These are phyloP conservation scores for Salminus brasiliensis DNA, from an alignment of 2,113 vertebrate species.

Conservation along the genomic window DNA sequence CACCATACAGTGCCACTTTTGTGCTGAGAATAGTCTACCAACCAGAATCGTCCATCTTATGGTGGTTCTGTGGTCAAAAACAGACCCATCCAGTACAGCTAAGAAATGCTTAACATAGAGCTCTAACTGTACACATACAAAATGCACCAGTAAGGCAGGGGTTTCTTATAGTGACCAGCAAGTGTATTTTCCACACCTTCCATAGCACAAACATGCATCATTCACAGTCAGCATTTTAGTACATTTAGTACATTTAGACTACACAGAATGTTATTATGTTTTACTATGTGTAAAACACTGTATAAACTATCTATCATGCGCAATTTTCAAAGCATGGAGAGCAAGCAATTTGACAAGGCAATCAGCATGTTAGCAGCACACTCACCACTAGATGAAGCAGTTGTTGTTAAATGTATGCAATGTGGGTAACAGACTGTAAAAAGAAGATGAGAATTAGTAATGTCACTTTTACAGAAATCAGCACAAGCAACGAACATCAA, in stretches of 20 bases:
- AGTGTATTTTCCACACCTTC: neutral
- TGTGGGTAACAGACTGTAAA: constrained; percentile 77
- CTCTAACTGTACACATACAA: neutral
- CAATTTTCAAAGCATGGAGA: neutral
- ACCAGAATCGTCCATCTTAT: neutral
- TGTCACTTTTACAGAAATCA: constrained; percentile 12
- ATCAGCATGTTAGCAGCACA: constrained; percentile 71
- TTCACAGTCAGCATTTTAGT: neutral
- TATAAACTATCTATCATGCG: constrained; percentile 1
- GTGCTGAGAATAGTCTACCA: neutral
- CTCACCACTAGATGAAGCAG: constrained; percentile 78
- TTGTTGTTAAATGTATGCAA: constrained; percentile 72
- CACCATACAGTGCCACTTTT: neutral
- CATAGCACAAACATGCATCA: neutral
- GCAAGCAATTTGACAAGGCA: constrained; percentile 34
- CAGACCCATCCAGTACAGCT: neutral
- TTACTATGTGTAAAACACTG: neutral
- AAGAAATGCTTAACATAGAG: neutral
- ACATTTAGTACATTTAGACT: neutral
- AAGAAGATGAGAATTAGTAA: constrained; percentile 68
- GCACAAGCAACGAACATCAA: constrained; percentile 29
- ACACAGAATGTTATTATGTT: neutral
- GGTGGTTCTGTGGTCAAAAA: neutral
- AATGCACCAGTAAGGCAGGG: neutral
- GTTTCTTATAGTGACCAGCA: neutral